phyloP scores from a whole-genome alignment of 2,797 vertebrate genomes.

The Premnoplex brunnescens region DNA sequence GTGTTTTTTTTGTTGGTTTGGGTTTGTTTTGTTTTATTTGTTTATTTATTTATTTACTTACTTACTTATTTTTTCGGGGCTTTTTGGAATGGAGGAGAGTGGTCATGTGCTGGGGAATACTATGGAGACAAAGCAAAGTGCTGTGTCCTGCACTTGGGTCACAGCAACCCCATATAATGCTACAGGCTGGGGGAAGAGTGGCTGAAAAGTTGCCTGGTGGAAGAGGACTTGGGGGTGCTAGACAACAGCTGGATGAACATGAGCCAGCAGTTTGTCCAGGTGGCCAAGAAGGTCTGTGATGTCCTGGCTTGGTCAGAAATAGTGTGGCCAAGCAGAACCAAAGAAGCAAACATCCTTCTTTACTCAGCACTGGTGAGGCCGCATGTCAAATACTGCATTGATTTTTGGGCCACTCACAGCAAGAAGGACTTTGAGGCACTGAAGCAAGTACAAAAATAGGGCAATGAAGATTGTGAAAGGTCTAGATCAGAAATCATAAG shows the following conservation, averaged over 20 bases:
- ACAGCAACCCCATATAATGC: neutral
- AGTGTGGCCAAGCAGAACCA: neutral
- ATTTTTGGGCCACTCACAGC: neutral
- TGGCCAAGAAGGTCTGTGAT: neutral
- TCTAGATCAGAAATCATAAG: neutral
- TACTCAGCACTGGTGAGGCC: accelerated
- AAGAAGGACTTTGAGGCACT: neutral
- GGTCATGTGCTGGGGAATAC: neutral
- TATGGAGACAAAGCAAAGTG: neutral
- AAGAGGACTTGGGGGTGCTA: neutral
- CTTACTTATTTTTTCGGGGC: too few species aligned
- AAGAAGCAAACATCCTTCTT: accelerated
- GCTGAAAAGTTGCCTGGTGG: neutral
- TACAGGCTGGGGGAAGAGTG: accelerated
- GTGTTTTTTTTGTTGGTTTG: neutral
- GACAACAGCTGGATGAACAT: accelerated
- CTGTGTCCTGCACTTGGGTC: neutral
- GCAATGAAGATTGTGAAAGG: neutral
- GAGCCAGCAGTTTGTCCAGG: neutral
- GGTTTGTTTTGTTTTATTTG: too few species aligned
- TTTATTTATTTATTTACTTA: too few species aligned
- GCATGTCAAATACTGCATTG: neutral
- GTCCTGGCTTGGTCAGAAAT: neutral
- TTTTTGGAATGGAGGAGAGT: too few species aligned
- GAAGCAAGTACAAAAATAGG: neutral